Evolutionary conservation across 2,113 vertebrate species (phyloP).

Genomic region (Rhabdornis inornatus): DNA sequence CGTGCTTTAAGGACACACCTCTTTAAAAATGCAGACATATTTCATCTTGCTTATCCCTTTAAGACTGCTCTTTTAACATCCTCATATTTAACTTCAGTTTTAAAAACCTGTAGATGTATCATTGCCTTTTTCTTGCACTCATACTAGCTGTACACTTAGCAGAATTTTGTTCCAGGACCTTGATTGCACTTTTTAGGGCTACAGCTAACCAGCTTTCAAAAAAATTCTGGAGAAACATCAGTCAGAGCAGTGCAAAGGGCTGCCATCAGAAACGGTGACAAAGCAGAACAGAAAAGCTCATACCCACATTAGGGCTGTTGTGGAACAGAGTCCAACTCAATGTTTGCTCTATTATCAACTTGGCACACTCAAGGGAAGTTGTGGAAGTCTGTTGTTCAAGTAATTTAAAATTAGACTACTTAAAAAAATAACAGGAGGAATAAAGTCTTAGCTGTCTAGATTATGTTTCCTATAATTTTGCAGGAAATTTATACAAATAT

Average conservation of each 20-base stretch:
- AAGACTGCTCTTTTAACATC: neutral
- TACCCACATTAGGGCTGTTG: neutral
- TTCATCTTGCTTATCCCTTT: neutral
- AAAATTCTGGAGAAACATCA: neutral
- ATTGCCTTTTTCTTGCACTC: neutral
- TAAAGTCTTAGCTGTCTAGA: neutral
- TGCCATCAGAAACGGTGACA: neutral
- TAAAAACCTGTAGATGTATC: neutral
- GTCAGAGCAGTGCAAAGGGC: neutral
- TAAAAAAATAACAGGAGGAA: neutral
- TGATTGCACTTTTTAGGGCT: neutral
- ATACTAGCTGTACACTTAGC: neutral
- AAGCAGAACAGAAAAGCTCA: neutral
- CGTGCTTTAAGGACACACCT: neutral
- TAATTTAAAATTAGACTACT: conserved; percentile 14
- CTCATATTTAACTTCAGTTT: neutral
- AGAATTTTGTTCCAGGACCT: neutral
- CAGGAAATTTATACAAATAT: neutral
- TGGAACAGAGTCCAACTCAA: neutral
- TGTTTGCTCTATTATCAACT: conserved; percentile 10
- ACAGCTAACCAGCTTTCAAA: neutral
- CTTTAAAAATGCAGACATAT: neutral
- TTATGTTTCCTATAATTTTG: neutral
- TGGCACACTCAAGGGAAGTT: conserved; percentile 20
- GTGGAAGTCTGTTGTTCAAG: conserved; percentile 20